These are phyloP conservation scores for Turnix velox DNA, from an alignment of 2,113 vertebrate species.

Conservation along the genomic window DNA sequence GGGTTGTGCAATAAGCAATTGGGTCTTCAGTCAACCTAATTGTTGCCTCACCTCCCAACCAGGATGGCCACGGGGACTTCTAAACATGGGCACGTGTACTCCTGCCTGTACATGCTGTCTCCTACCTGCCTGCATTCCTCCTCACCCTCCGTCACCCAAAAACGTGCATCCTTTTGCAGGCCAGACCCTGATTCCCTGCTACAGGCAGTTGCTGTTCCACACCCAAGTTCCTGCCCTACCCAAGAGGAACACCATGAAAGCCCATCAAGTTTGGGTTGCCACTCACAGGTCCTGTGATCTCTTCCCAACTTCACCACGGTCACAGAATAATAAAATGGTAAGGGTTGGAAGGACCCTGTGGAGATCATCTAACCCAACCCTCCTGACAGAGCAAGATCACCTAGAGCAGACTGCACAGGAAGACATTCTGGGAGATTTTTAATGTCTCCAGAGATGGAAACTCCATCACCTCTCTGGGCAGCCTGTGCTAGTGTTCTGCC, in stretches of 20 bases:
- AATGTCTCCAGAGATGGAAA: too few species aligned
- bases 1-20: background rate
- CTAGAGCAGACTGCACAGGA: too few species aligned
- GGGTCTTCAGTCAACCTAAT: constrained; percentile 22
- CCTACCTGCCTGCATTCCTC: constrained; percentile 13
- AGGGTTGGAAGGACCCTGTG: too few species aligned
- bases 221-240: background rate
- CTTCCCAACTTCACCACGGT: background rate
- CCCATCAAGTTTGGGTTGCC: too few species aligned
- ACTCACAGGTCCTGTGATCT: background rate
- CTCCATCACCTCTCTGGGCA: too few species aligned
- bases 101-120: constrained; percentile 22
- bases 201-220: background rate
- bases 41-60: background rate
- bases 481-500: too few species aligned
- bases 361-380: too few species aligned
- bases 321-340: too few species aligned
- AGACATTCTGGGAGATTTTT: too few species aligned
- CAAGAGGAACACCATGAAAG: background rate
- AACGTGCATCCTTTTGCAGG: background rate
- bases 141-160: background rate
- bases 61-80: constrained; percentile 11
- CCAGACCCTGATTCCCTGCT: rapidly evolving
- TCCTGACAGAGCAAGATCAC: too few species aligned
- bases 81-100: rapidly evolving